A percentile compares a stretch with the other conserved stretches of the same genome.
These are phyloP conservation scores for Probosciger aterrimus DNA, from an alignment of 2,113 vertebrate genomes.

Conservation along the genomic window DNA sequence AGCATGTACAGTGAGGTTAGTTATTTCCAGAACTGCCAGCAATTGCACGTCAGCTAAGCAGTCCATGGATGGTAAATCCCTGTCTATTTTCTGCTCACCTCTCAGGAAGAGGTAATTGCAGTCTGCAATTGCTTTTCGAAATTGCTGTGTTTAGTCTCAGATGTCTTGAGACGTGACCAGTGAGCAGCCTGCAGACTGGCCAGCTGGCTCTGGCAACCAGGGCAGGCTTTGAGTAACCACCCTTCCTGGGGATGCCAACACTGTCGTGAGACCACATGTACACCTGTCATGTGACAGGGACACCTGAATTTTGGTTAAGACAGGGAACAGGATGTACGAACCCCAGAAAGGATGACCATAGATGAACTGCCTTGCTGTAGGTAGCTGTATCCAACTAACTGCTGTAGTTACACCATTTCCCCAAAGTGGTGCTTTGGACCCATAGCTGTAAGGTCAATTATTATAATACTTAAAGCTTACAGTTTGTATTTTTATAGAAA, in stretches of 20 bases:
- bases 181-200: not conserved
- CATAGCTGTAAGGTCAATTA: not conserved
- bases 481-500: not conserved
- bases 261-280: not conserved
- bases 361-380: not conserved
- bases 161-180: not conserved
- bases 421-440: not conserved
- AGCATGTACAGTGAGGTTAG: not conserved
- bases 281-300: not conserved
- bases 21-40: not conserved
- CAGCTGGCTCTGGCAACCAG: not conserved
- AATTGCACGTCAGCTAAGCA: not conserved
- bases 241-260: not conserved
- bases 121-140: not conserved
- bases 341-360: not conserved
- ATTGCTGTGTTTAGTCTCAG: not conserved
- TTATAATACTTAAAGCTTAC: not conserved
- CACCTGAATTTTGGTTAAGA: not conserved
- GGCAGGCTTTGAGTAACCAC: not conserved
- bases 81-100: not conserved
- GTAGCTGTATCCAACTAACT: not conserved
- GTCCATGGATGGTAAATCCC: not conserved
- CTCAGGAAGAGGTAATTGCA: not conserved
- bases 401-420: not conserved
- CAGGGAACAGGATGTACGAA: fast-evolving